These are phyloP conservation scores for Euura saliciscinereae DNA, from an alignment of 1,140 invertebrate genomes.

Conservation along the genomic window DNA sequence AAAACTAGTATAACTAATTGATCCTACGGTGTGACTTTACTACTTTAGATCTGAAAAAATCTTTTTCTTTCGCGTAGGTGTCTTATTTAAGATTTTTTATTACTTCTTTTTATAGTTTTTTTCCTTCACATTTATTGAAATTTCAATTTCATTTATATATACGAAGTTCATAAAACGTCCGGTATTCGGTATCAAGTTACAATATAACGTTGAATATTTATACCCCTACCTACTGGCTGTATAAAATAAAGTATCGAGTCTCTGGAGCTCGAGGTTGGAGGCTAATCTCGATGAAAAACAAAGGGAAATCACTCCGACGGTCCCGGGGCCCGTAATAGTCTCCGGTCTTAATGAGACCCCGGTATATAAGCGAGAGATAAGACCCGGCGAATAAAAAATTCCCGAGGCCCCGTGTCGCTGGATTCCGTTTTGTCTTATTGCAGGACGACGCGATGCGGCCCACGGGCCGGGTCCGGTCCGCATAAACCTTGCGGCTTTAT, in stretches of 20 bases:
- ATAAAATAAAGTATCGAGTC: too few species aligned
- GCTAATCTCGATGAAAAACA: constrained; percentile 5
- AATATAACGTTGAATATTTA: neutral
- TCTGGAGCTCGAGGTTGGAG: neutral
- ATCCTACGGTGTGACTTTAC: too few species aligned
- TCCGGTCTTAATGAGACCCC: neutral
- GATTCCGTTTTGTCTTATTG: neutral
- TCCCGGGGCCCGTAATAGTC: neutral
- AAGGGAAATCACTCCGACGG: neutral
- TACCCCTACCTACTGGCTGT: too few species aligned
- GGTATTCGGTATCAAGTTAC: neutral
- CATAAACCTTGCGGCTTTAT: constrained; percentile 2
- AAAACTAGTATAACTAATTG: too few species aligned
- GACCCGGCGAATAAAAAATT: neutral
- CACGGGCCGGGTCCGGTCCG: neutral
- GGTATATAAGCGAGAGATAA: neutral
- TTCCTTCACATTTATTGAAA: too few species aligned
- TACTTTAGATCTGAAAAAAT: too few species aligned
- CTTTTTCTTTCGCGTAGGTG: too few species aligned
- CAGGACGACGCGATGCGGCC: neutral
- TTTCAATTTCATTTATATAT: too few species aligned
- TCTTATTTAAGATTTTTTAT: too few species aligned
- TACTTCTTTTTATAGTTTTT: too few species aligned
- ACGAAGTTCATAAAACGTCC: neutral
- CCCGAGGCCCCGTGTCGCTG: neutral